Evolutionary conservation across 2,888 invertebrate genomes (phyloP), one percentile per base, ranked within the genome.

Genomic region (Lycophotia porphyrea): DNA sequence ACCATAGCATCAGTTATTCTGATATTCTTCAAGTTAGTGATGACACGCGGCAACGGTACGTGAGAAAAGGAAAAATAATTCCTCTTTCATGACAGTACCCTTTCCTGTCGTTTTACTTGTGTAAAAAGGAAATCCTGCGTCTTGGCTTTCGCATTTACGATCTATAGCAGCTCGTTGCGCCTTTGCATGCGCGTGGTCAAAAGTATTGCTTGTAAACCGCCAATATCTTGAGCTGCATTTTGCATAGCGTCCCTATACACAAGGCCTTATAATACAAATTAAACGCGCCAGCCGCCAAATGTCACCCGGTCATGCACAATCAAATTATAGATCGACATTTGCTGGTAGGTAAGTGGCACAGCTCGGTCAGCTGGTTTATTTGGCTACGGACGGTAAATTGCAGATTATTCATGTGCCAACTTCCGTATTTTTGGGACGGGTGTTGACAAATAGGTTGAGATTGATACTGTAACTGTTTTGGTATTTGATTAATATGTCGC

Each of bases 281-380:
- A 75, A 78, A 66, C 31, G 24, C 47, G 69, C 74, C 75, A 86
- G 87, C 85, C 47, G 71, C 72, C 77, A 86, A 86, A 87, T 86
- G 86, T 85, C 81, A 87, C 55, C 58, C 75, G 86, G 85, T 85
- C 86, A 87, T 74, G 61, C 71, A 55, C 70, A 76, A 77, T 78
- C 79, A 84, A 83, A 87, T 75, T 81, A 81, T 76, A 87, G 81
- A 81, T 78, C 84, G 88, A 87, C 88, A 88, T 88, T 87, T 80
- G 63, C 69, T 72, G 58, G 71, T 75, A 80, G 76, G 71, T 81
- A 80, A 81, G 64, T 84, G 55, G 77, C 64, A 73, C 81, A 77
- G 9, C 27, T 49, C 61, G 49, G 75, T 80, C 85, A 85, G 68
- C 78, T 81, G 72, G 79, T 78, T 52, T 27, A 78, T 78, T 88